These are phyloP conservation scores for Python bivittatus DNA, from an alignment of 2,113 vertebrate species.

Conservation along the genomic window DNA sequence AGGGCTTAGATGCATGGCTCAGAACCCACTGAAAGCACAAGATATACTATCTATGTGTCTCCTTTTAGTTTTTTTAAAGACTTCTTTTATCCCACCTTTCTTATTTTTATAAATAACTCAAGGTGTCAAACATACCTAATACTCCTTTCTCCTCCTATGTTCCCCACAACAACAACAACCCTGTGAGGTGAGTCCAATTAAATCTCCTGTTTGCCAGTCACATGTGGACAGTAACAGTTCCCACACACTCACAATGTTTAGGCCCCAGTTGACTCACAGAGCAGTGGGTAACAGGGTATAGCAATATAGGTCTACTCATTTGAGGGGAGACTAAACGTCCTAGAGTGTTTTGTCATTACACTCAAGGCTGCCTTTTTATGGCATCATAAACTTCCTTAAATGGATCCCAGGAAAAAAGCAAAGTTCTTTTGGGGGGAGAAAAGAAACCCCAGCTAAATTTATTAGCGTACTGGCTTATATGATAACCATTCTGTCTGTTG, in stretches of 20 bases:
- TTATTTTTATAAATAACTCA: too few species aligned
- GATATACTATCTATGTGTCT: not conserved
- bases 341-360: not conserved
- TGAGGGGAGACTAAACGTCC: not conserved
- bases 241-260: too few species aligned
- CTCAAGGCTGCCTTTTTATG: not conserved
- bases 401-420: not conserved
- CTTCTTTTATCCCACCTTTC: too few species aligned
- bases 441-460: not conserved
- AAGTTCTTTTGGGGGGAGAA: not conserved
- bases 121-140: too few species aligned
- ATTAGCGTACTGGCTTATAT: slow-evolving; percentile 59
- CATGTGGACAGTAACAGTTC: not conserved
- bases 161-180: too few species aligned
- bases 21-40: not conserved
- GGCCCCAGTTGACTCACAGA: not conserved
- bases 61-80: too few species aligned
- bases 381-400: slow-evolving; percentile 14
- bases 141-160: too few species aligned
- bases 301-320: not conserved
- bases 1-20: not conserved
- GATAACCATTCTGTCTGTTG: slow-evolving; percentile 64
- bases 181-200: too few species aligned
- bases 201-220: not conserved
- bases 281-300: not conserved